Evolutionary conservation across 30 jellyfish, hydroid and myxozoan species (phyloP).

Genomic region (Aurelia aurita): DNA sequence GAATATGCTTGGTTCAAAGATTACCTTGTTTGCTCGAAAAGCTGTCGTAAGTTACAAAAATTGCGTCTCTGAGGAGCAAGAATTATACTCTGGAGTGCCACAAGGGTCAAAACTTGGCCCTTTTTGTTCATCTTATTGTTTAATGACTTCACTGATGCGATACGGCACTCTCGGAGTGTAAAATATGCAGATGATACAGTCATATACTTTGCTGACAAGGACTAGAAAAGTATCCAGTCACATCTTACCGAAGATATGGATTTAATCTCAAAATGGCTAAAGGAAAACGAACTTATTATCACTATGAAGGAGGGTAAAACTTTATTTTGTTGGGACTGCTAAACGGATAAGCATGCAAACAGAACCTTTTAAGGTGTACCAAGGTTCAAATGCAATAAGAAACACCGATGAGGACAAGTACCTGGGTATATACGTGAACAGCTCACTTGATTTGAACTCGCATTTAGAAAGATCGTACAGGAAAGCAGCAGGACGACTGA

Average conservation of each 20-base stretch:
- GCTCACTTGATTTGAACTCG: no score
- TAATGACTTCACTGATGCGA: slow-evolving; percentile 45
- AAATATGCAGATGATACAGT: slow-evolving; percentile 78
- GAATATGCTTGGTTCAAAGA: no score
- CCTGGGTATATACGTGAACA: no score
- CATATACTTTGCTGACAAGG: slow-evolving; percentile 59
- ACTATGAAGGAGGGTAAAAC: slow-evolving; percentile 39
- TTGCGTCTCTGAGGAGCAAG: slow-evolving; percentile 1
- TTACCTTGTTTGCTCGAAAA: slow-evolving; percentile 25
- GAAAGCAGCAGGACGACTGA: no score
- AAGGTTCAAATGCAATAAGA: no score
- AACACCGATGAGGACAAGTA: no score
- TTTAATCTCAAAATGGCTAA: slow-evolving; percentile 40
- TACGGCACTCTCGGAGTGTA: slow-evolving; percentile 33
- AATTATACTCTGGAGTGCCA: background rate
- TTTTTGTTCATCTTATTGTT: slow-evolving; percentile 16
- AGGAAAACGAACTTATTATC: slow-evolving; percentile 32
- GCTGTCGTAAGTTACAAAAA: slow-evolving; percentile 28
- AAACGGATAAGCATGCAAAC: no score
- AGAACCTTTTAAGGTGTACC: no score
- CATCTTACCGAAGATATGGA: slow-evolving; percentile 54
- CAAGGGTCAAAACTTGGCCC: no score
- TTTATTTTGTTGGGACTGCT: no score
- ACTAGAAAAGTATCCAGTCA: slow-evolving; percentile 26
- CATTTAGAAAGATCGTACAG: no score